Evolutionary conservation across 2,797 vertebrate genomes (phyloP), one percentile per base, ranked within the genome.

Genomic region (Clarias pachynema): DNA sequence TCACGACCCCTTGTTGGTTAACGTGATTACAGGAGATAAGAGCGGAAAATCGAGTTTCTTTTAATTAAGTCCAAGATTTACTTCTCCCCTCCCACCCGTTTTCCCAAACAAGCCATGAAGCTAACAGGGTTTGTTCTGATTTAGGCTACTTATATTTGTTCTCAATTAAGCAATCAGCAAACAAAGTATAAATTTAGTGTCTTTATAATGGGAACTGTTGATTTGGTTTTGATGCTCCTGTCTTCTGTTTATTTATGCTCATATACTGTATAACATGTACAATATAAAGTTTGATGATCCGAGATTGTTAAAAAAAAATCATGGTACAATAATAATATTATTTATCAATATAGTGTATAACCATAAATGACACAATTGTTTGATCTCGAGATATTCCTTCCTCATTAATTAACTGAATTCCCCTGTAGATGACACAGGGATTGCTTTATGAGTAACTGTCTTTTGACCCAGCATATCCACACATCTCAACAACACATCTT

Each of bases 41-140:
- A 93, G 88, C 91, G 89, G 92, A 95, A 94, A 94, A 95, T 94
- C 92, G 89, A 88, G 89, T 88, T 91, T 85, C 90, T 92, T 95
- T 94, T 95, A 95, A 95, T 95, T 94, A 95, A 94, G 93, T 92
- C 87, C 85, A 93, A 91, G 93, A 95, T 94, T 93, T 93, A 93
- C 89, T 89, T 89, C 69, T 88, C 18, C 44, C 26, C 7, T 34
- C 62, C 74, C 31, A 9, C 29, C 40, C 56, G 31, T 75, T 26
- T 75, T 81, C 62, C 53, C 26, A 81, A 70, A 82, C 59, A 31
- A 85, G 80, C 59, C 65, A 82, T 79, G 73, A 83, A 60, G 72
- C 78, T 82, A 82, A 80, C 60, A 79, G 56, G 68, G 56, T 75
- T 79, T 79, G 66, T 68, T 75, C 81, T 74, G 81, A 83, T 84